Percentiles rank a stretch among this genome's conserved stretches.
Conservation (phyloP, 2,888 invertebrate genomes). For the Acronicta alni region DNA sequence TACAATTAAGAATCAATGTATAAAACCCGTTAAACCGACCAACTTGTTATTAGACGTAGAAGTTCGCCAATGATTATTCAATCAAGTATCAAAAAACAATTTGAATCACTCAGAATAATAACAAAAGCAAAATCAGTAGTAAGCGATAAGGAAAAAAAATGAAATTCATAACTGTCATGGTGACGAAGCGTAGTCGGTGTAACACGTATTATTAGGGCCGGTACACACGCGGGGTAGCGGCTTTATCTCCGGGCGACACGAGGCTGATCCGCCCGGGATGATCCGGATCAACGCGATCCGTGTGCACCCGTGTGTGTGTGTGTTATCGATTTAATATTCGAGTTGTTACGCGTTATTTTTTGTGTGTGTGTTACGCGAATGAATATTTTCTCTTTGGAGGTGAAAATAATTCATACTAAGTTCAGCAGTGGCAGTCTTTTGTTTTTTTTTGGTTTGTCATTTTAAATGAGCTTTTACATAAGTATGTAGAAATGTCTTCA, state of each 20-base stretch:
- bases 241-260: slow-evolving; percentile 87
- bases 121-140: background rate
- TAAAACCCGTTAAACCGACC: too few relatives aligned
- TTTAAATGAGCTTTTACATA: too few relatives aligned
- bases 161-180: slow-evolving; percentile 39
- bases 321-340: slow-evolving; percentile 64
- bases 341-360: slow-evolving; percentile 50
- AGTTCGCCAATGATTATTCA: too few relatives aligned
- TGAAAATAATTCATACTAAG: background rate
- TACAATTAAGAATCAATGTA: too few relatives aligned
- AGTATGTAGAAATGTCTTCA: too few relatives aligned
- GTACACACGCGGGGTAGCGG: slow-evolving; percentile 68
- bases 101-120: too few relatives aligned
- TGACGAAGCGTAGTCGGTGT: slow-evolving; percentile 28
- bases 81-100: too few relatives aligned
- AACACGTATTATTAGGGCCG: slow-evolving; percentile 55
- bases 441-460: background rate
- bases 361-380: slow-evolving; percentile 14
- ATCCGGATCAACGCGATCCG: slow-evolving; percentile 85
- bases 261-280: slow-evolving; percentile 83
- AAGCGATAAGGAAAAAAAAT: slow-evolving; percentile 6
- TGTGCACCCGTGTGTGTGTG: slow-evolving; percentile 64
- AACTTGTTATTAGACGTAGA: too few relatives aligned
- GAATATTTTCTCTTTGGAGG: slow-evolving; percentile 19
- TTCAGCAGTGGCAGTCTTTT: background rate